Evolutionary conservation across 2,888 invertebrate species (phyloP), one percentile per base, ranked within the genome.

Genomic region (Unio delphinus): DNA sequence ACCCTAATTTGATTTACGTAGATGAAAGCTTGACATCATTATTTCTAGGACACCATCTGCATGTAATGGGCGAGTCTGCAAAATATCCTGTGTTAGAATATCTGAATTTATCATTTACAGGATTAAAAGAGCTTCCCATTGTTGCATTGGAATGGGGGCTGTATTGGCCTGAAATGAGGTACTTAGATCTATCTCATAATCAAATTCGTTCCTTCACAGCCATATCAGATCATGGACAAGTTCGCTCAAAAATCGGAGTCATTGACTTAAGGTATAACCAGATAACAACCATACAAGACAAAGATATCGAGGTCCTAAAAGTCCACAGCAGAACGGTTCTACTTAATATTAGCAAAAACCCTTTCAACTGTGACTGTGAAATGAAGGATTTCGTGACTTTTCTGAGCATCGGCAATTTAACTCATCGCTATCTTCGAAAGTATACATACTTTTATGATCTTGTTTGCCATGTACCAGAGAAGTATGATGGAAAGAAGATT

Each of bases 261-360:
- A 59, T 82, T 60, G 74, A 83, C 60, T 74, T 83, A 15, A 71
- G 74, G 6, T 68, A 78, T 61, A 83, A 83, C 73, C 81, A 80
- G 62, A 78, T 83, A 63, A 75, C 79, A 34, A 70, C 76, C 58
- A 63, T 80, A 60, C 70, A 73, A 28, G 20, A 66, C 1, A 73
- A 74, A 30, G 78, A 78, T 64, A 60, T 80, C 26, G 57, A 70
- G 7, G 67, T 73, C 26, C 70, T 80, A 15, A 45, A 63, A 17
- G 20, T 67, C 20, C 68, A 74, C n/a, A 72, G 73, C 54, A 55
- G 60, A 26, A 74, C 73, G n/a, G 76, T 76, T 0, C 65, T 71
- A 55, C 70, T 82, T 30, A 78, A 83, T 58, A 71, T 83, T 20
- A 62, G 77, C 20, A 58, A 80, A 23, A 83, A 83, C 65, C 83